These are phyloP conservation scores for Epinotia demarniana DNA, from an alignment of 2,888 invertebrate species.

Conservation along the genomic window DNA sequence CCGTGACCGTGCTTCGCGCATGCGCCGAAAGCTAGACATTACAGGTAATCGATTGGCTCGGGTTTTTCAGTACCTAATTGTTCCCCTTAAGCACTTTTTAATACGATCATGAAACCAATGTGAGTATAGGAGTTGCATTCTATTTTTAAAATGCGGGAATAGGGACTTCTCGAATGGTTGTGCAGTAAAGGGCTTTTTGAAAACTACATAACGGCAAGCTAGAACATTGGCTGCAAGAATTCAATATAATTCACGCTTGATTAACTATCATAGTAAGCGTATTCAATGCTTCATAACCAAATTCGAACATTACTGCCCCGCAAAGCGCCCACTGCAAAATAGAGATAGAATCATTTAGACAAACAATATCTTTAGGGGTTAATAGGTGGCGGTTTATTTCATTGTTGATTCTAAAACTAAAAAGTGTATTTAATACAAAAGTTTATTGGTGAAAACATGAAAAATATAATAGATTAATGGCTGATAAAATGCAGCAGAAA, in stretches of 20 bases:
- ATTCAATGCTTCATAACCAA: neutral
- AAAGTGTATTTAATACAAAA: conserved; percentile 85
- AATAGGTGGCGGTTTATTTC: conserved; percentile 82
- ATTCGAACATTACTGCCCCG: neutral
- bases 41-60: conserved; percentile 23
- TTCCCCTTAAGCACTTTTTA: conserved; percentile 10
- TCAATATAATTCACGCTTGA: neutral
- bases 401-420: conserved; percentile 84
- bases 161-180: conserved; percentile 11
- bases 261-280: neutral
- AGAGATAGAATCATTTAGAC: conserved; percentile 51
- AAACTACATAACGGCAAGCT: neutral
- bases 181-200: conserved; percentile 1
- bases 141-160: neutral
- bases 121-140: neutral
- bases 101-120: neutral
- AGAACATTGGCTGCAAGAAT: neutral
- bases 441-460: conserved; percentile 85
- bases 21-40: conserved; percentile 21
- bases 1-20: conserved; percentile 12
- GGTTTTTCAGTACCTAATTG: neutral
- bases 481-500: conserved; percentile 85
- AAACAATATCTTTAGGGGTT: conserved; percentile 75
- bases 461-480: conserved; percentile 85
- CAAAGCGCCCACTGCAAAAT: conserved; percentile 31